These are phyloP conservation scores for Lepidurus couesii DNA, from an alignment of 1,140 invertebrate genomes.

Conservation along the genomic window DNA sequence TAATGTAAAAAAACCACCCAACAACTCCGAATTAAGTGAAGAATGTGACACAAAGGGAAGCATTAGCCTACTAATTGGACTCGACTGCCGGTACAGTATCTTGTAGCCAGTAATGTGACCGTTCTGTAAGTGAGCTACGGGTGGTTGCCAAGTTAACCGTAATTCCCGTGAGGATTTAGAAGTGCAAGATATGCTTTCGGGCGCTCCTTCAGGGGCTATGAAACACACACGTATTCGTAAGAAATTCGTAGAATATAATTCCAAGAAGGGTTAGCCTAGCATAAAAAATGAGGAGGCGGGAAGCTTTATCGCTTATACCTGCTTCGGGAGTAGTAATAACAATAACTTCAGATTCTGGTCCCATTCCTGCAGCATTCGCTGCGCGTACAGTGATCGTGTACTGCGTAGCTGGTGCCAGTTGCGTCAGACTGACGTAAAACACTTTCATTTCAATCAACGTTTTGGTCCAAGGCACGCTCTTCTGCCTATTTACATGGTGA, in stretches of 20 bases:
- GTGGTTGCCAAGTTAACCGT: constrained; percentile 68
- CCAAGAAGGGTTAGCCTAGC: too few species aligned
- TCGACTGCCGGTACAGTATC: constrained; percentile 48
- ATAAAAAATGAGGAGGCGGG: too few species aligned
- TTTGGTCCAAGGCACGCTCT: not conserved
- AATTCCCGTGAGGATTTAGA: constrained; percentile 69
- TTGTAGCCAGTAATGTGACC: constrained; percentile 67
- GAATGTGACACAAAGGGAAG: too few species aligned
- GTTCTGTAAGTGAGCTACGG: constrained; percentile 59
- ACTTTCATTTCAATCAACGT: not conserved
- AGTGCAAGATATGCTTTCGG: constrained; percentile 60
- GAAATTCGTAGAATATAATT: too few species aligned
- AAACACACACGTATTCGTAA: not conserved
- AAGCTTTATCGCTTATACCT: not conserved
- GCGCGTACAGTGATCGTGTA: constrained; percentile 31
- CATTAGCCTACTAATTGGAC: not conserved
- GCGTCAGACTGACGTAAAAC: not conserved
- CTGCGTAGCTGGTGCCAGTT: constrained; percentile 26
- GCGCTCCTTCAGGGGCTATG: constrained; percentile 59
- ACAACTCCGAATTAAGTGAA: too few species aligned
- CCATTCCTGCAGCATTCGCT: constrained; percentile 26
- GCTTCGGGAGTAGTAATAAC: constrained; percentile 30
- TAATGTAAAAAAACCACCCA: not conserved
- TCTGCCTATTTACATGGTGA: not conserved
- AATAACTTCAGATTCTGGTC: constrained; percentile 26